Percentiles rank a stretch among this genome's conserved stretches.
phyloP scores from a whole-genome alignment of 2,888 invertebrate genomes.

The Cheilosia vernalis region DNA sequence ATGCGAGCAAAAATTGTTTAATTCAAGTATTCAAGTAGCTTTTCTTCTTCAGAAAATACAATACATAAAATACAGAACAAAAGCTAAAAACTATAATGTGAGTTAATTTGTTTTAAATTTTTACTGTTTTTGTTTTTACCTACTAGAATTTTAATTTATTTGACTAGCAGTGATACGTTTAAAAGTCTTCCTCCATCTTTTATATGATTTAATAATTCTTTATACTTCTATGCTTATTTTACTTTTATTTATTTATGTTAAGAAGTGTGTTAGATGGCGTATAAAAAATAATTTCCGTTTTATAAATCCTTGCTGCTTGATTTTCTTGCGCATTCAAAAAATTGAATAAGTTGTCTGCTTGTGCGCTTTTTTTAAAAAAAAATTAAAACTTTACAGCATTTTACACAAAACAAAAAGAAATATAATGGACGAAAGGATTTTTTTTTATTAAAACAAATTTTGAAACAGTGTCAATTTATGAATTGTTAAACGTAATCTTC shows the following conservation, averaged over 20 bases:
- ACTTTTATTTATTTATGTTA: slow-evolving; percentile 30
- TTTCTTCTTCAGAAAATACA: slow-evolving; percentile 56
- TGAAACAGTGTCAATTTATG: slow-evolving; percentile 18
- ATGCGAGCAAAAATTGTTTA: slow-evolving; percentile 45
- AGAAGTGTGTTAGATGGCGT: slow-evolving; percentile 42
- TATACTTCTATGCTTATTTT: slow-evolving; percentile 44
- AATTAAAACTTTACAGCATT: slow-evolving; percentile 31
- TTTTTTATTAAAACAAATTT: slow-evolving; percentile 24
- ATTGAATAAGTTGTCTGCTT: slow-evolving; percentile 54
- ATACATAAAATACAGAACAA: slow-evolving; percentile 44
- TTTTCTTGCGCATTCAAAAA: slow-evolving; percentile 62
- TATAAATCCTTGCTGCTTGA: slow-evolving; percentile 67
- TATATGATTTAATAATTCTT: slow-evolving; percentile 20
- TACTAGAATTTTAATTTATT: slow-evolving; percentile 38
- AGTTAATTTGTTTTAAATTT: slow-evolving; percentile 75
- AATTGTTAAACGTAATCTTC: slow-evolving; percentile 37
- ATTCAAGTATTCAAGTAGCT: slow-evolving; percentile 59
- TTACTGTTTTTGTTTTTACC: slow-evolving; percentile 51
- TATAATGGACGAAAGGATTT: slow-evolving; percentile 41
- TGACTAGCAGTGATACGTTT: slow-evolving; percentile 35
- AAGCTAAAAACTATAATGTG: slow-evolving; percentile 68
- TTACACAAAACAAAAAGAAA: slow-evolving; percentile 40
- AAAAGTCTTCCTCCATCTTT: slow-evolving; percentile 11
- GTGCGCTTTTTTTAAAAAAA: slow-evolving; percentile 65
- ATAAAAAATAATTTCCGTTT: slow-evolving; percentile 35